These are phyloP conservation scores for Dipodomys merriami DNA, from an alignment of 2,113 vertebrate genomes.

Conservation along the genomic window DNA sequence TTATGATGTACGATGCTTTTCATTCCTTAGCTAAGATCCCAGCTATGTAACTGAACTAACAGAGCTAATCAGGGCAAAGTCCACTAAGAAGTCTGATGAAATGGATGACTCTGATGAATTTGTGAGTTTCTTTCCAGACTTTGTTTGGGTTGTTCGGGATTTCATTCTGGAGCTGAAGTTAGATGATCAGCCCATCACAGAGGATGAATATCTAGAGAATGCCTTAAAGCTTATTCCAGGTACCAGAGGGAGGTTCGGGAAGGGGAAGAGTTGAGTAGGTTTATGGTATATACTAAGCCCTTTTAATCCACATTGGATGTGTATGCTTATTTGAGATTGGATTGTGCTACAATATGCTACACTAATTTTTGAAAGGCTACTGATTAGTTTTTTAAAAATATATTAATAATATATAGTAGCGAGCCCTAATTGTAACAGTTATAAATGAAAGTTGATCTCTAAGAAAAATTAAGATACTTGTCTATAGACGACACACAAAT, in stretches of 20 bases:
- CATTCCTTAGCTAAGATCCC: constrained; percentile 8
- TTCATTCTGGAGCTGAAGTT: constrained; percentile 81
- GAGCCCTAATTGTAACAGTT: too few relatives aligned
- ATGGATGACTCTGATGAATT: constrained; percentile 38
- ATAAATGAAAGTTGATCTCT: too few relatives aligned
- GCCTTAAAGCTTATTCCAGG: constrained; percentile 78
- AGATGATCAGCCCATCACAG: constrained; percentile 37
- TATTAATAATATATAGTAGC: too few relatives aligned
- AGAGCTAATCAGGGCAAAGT: constrained; percentile 7
- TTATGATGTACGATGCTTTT: constrained; percentile 5
- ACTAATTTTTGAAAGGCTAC: neutral
- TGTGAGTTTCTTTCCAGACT: constrained; percentile 39
- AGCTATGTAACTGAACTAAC: constrained; percentile 47
- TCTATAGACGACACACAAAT: too few relatives aligned
- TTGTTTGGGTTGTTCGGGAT: constrained; percentile 83
- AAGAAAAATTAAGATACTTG: too few relatives aligned
- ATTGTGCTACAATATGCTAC: neutral
- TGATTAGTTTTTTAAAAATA: neutral
- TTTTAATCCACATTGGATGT: neutral
- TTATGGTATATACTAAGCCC: neutral
- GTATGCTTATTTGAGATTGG: neutral
- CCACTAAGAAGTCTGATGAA: neutral
- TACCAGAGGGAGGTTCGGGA: neutral
- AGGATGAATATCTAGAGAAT: constrained; percentile 81
- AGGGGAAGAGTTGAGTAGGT: too few relatives aligned